A percentile compares a stretch with the other conserved stretches of the same genome.
phyloP scores from a whole-genome alignment of 2,797 vertebrate species.

The Microcaecilia unicolor region DNA sequence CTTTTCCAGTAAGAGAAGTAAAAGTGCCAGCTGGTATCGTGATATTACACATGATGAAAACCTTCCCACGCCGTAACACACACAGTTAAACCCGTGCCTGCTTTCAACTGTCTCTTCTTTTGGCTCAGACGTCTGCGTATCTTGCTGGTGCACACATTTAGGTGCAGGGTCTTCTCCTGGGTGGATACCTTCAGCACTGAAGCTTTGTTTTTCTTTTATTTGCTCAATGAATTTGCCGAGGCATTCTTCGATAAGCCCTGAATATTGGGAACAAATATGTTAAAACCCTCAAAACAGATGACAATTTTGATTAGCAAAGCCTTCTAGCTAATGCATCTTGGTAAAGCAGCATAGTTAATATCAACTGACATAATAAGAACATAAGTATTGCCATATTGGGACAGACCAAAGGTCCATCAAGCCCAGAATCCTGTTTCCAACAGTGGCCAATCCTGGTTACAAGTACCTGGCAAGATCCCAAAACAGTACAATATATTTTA shows the following conservation, averaged over 20 bases:
- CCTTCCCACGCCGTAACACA: conserved; percentile 81
- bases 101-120: accelerated
- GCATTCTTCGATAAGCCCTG: conserved; percentile 5
- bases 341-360: too few species aligned
- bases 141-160: accelerated
- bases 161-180: conserved; percentile 3
- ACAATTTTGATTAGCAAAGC: too few species aligned
- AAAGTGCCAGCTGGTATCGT: conserved; percentile 74
- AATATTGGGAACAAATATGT: not conserved
- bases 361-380: too few species aligned
- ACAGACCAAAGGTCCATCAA: too few species aligned
- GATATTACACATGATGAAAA: conserved; percentile 69
- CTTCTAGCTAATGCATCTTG: too few species aligned
- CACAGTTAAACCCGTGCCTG: conserved; percentile 34
- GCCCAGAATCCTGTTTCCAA: too few species aligned
- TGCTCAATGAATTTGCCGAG: not conserved
- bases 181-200: not conserved
- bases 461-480: too few species aligned
- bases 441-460: too few species aligned
- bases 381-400: too few species aligned
- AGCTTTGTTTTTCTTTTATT: not conserved
- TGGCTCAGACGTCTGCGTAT: accelerated
- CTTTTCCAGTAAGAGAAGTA: conserved; percentile 74
- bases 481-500: too few species aligned
- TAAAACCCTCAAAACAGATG: too few species aligned